Percentiles rank a stretch among this genome's conserved stretches.
Evolutionary conservation across 92 coral and sea anemone genomes (phyloP).

Genomic region (Siderastrea radians): DNA sequence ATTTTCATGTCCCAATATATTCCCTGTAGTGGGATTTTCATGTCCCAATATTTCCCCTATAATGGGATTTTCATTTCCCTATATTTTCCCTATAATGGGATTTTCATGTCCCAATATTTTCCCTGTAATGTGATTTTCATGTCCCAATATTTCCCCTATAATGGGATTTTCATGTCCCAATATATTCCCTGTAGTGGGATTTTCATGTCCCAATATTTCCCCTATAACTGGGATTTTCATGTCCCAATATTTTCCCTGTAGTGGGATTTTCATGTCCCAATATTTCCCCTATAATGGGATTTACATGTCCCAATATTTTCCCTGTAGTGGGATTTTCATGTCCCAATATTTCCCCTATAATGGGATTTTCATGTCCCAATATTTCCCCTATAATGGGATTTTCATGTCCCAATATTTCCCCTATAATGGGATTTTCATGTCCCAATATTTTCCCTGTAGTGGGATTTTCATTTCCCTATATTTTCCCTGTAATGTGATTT

Average conservation of each 20-base stretch:
- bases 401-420: slow-evolving; percentile 43
- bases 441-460: slow-evolving; percentile 32
- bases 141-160: slow-evolving; percentile 22
- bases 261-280: slow-evolving; percentile 11
- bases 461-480: slow-evolving; percentile 41
- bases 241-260: slow-evolving; percentile 13
- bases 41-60: too few species aligned
- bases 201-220: slow-evolving; percentile 18
- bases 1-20: too few species aligned
- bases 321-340: slow-evolving; percentile 26
- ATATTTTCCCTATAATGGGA: too few species aligned
- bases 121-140: too few species aligned
- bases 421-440: slow-evolving; percentile 32
- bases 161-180: not conserved
- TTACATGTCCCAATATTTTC: slow-evolving; percentile 38
- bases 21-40: too few species aligned
- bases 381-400: slow-evolving; percentile 17
- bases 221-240: slow-evolving; percentile 10
- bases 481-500: slow-evolving; percentile 27
- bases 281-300: slow-evolving; percentile 33
- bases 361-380: slow-evolving; percentile 26
- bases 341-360: slow-evolving; percentile 29
- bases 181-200: not conserved
- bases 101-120: too few species aligned
- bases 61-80: slow-evolving; percentile 13